Evolutionary conservation across 2,797 vertebrate genomes (phyloP).

Genomic region (Cyclura pinguis): DNA sequence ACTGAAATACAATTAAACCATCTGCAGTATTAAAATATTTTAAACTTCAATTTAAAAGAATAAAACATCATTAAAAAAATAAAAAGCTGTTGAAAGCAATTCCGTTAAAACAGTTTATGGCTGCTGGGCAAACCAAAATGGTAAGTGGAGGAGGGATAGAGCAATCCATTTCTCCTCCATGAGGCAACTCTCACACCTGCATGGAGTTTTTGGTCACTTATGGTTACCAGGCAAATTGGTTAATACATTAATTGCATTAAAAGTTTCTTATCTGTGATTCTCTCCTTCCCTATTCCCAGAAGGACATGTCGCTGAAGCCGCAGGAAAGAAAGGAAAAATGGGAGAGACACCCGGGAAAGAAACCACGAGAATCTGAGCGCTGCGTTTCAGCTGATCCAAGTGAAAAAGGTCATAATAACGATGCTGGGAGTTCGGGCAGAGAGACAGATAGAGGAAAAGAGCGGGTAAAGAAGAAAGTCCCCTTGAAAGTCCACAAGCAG

Average conservation of each 20-base stretch:
- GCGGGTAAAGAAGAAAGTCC: slow-evolving; percentile 90
- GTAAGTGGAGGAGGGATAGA: background rate
- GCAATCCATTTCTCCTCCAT: background rate
- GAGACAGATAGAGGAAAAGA: slow-evolving; percentile 91
- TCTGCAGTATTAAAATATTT: too few species aligned
- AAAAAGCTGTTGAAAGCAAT: too few species aligned
- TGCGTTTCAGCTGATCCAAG: slow-evolving; percentile 85
- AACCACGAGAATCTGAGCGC: slow-evolving; percentile 88
- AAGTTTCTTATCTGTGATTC: background rate
- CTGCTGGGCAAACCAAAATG: too few species aligned
- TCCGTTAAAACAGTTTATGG: too few species aligned
- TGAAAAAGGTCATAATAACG: slow-evolving; percentile 90
- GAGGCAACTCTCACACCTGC: background rate
- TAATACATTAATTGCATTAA: background rate
- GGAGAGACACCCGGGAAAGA: slow-evolving; percentile 84
- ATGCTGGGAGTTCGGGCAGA: slow-evolving; percentile 83
- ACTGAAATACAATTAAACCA: too few species aligned
- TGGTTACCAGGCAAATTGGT: background rate
- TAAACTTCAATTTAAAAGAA: too few species aligned
- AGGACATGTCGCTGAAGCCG: slow-evolving; percentile 89
- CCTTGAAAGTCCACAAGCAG: slow-evolving; percentile 92
- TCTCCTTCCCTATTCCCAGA: slow-evolving; percentile 77
- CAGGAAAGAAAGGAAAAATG: slow-evolving; percentile 91
- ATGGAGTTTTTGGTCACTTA: background rate
- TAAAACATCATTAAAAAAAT: too few species aligned